Percentiles rank a stretch among this genome's conserved stretches.
Conservation (phyloP, 1,140 invertebrate genomes). For the Drosophila asahinai region DNA sequence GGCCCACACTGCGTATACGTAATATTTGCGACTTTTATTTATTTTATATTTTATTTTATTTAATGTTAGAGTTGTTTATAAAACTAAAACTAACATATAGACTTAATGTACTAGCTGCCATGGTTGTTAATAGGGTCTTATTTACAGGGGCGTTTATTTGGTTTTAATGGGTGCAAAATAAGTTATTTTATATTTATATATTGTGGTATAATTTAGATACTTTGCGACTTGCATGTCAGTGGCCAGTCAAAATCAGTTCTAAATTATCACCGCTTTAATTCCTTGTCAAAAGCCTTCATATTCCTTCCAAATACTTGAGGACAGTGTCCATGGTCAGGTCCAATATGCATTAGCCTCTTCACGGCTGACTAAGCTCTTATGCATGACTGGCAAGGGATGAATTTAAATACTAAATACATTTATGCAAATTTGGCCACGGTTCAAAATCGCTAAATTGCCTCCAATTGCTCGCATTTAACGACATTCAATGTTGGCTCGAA, state of each 20-base stretch:
- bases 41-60: too few relatives aligned
- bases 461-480: conserved; percentile 73
- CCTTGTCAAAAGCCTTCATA: conserved; percentile 5
- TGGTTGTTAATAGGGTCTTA: too few relatives aligned
- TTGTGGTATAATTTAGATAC: too few relatives aligned
- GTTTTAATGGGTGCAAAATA: too few relatives aligned
- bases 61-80: too few relatives aligned
- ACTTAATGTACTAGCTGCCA: too few relatives aligned
- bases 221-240: conserved; percentile 13
- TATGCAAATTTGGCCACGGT: conserved; percentile 68
- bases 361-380: conserved; percentile 22
- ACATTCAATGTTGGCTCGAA: conserved; percentile 49
- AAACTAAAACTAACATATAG: too few relatives aligned
- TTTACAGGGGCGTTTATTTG: too few relatives aligned
- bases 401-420: conserved; percentile 83
- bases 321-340: conserved; percentile 2
- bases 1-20: conserved; percentile 22
- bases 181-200: too few relatives aligned
- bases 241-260: background rate
- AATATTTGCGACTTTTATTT: conserved; percentile 9
- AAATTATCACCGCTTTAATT: background rate
- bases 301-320: background rate
- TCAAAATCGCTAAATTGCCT: conserved; percentile 75
- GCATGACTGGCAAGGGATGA: conserved; percentile 55
- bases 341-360: conserved; percentile 8